phyloP scores from a whole-genome alignment of 2,888 invertebrate genomes.

The Apamea monoglypha region DNA sequence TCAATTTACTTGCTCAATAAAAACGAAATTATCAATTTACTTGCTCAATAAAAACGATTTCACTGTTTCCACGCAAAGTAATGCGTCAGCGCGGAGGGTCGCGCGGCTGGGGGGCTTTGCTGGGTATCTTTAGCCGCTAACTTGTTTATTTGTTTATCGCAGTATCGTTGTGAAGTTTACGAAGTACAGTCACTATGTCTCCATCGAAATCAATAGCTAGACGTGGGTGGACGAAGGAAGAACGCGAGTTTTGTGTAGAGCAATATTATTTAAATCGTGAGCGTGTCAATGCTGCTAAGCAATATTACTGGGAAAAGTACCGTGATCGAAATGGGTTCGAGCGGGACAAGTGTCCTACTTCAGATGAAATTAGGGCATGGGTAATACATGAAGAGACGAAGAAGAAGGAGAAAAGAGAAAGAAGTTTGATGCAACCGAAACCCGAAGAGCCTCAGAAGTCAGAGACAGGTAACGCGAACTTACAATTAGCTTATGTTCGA shows the following conservation, averaged over 20 bases:
- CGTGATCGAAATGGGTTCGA: not conserved
- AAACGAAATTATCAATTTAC: not conserved
- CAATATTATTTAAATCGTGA: conserved; percentile 26
- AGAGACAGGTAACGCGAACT: conserved; percentile 1
- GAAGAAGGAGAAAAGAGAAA: not conserved
- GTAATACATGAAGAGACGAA: conserved; percentile 12
- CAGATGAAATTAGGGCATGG: conserved; percentile 4
- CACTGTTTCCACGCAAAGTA: not conserved
- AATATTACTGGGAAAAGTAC: conserved; percentile 4
- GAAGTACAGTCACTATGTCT: conserved; percentile 15
- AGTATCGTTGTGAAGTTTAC: conserved; percentile 5
- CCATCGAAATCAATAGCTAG: not conserved
- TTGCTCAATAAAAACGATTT: not conserved
- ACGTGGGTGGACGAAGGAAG: conserved; percentile 6
- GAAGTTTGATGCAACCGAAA: not conserved
- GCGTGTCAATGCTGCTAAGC: not conserved
- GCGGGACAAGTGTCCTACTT: not conserved
- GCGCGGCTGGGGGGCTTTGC: not conserved
- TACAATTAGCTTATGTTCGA: no score
- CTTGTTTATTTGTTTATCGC: not conserved
- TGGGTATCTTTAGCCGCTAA: not conserved
- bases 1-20: not conserved
- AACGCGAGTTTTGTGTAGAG: conserved; percentile 24
- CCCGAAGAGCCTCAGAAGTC: not conserved
- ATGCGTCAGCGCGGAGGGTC: conserved; percentile 1